Percentiles rank a stretch among this genome's conserved stretches.
phyloP scores from a whole-genome alignment of 1,140 invertebrate species.

The Ectropis grisescens region DNA sequence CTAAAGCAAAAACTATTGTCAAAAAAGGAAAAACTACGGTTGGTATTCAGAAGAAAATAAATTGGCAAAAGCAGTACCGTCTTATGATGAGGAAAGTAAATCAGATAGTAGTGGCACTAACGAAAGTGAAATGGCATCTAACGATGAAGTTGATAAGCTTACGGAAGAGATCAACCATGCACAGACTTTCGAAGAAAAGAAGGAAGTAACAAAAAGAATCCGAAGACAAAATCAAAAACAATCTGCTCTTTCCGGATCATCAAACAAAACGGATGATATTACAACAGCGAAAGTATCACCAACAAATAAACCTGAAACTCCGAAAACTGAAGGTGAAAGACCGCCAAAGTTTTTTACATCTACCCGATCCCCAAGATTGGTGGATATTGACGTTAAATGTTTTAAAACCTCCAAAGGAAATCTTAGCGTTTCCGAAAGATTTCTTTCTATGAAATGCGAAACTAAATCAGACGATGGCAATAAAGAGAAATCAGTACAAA shows the following conservation, averaged over 20 bases:
- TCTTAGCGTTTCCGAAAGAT: conserved; percentile 51
- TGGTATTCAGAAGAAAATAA: conserved; percentile 34
- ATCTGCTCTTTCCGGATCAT: conserved; percentile 3
- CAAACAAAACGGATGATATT: conserved; percentile 5
- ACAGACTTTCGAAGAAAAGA: conserved; percentile 12
- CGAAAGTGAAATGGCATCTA: conserved; percentile 4
- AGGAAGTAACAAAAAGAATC: conserved; percentile 6
- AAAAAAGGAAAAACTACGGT: conserved; percentile 26
- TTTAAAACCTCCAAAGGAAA: conserved; percentile 60
- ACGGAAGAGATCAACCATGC: conserved; percentile 14
- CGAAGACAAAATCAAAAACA: conserved; percentile 8
- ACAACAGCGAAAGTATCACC: conserved; percentile 7
- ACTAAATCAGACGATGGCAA: conserved; percentile 40
- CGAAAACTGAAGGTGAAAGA: conserved; percentile 46
- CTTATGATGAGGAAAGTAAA: conserved; percentile 1
- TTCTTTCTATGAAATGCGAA: conserved; percentile 52
- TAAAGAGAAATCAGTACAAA: conserved; percentile 40
- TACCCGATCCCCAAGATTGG: conserved; percentile 44
- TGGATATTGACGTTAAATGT: conserved; percentile 60
- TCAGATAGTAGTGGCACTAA: conserved; percentile 8
- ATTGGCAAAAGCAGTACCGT: not conserved
- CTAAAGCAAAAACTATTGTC: conserved; percentile 36
- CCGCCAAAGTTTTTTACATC: conserved; percentile 63
- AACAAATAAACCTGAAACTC: conserved; percentile 21
- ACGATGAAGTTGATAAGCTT: conserved; percentile 9